Percentiles rank a stretch among this genome's conserved stretches.
phyloP scores from a whole-genome alignment of 2,113 vertebrate species.

The Macrotis lagotis region DNA sequence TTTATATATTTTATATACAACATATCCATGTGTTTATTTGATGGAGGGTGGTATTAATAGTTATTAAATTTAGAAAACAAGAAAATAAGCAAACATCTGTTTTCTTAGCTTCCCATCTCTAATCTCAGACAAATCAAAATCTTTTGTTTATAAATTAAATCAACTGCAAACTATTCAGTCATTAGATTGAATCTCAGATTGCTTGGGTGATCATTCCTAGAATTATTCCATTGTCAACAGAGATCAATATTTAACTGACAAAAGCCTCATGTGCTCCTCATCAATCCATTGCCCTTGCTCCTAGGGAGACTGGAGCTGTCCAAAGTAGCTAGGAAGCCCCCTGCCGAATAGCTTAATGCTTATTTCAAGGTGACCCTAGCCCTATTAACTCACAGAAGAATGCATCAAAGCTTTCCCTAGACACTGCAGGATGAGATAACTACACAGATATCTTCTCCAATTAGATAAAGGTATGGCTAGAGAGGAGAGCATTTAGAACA shows the following conservation, averaged over 20 bases:
- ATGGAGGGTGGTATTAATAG: background rate
- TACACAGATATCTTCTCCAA: background rate
- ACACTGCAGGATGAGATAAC: background rate
- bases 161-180: background rate
- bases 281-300: background rate
- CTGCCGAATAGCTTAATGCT: background rate
- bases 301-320: background rate
- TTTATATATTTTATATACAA: background rate
- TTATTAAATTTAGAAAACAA: background rate
- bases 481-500: background rate
- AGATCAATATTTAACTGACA: background rate
- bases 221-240: background rate
- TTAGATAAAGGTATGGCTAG: background rate
- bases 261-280: background rate
- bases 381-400: background rate
- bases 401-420: background rate
- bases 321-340: background rate
- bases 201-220: background rate
- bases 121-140: background rate
- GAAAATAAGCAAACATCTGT: background rate
- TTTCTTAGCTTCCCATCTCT: conserved; percentile 1
- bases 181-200: background rate
- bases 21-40: background rate
- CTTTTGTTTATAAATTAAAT: background rate
- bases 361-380: background rate